Percentiles rank a stretch among this genome's conserved stretches.
These are phyloP conservation scores for Muscicapa comitata DNA, from an alignment of 2,797 vertebrate species.

Conservation along the genomic window DNA sequence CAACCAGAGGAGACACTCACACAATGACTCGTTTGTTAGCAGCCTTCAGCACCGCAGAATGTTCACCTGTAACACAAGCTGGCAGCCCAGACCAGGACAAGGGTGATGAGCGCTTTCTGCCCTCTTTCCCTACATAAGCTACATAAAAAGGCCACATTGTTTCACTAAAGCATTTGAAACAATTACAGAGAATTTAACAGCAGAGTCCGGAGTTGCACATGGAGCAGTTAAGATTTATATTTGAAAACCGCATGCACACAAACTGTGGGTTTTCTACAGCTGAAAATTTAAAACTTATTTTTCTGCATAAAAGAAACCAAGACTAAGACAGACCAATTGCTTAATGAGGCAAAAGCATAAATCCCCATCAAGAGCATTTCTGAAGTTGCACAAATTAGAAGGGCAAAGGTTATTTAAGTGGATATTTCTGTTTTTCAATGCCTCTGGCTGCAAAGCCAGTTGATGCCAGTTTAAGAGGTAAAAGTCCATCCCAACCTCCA, in stretches of 20 bases:
- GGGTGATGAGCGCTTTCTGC: neutral
- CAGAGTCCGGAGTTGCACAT: fast-evolving
- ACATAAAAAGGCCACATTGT: neutral
- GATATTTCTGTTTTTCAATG: neutral
- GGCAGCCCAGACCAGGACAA: neutral
- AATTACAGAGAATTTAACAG: neutral
- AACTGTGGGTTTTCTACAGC: fast-evolving
- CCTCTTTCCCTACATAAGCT: neutral
- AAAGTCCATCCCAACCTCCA: neutral
- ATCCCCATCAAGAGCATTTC: conserved; percentile 1
- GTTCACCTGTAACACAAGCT: neutral
- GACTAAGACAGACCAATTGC: neutral
- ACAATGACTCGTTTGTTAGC: neutral
- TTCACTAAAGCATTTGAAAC: neutral
- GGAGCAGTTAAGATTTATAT: fast-evolving
- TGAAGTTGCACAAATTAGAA: conserved; percentile 6
- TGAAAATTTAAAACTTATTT: neutral
- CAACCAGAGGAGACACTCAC: neutral
- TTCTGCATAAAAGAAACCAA: neutral
- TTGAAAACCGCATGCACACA: neutral
- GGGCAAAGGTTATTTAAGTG: conserved; percentile 34
- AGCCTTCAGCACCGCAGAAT: neutral
- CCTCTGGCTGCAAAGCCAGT: neutral
- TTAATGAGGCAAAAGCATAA: conserved; percentile 10
- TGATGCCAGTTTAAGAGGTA: neutral